Evolutionary conservation across 2,888 invertebrate species (phyloP), one percentile per base, ranked within the genome.

Genomic region (Antheraea assamensis): DNA sequence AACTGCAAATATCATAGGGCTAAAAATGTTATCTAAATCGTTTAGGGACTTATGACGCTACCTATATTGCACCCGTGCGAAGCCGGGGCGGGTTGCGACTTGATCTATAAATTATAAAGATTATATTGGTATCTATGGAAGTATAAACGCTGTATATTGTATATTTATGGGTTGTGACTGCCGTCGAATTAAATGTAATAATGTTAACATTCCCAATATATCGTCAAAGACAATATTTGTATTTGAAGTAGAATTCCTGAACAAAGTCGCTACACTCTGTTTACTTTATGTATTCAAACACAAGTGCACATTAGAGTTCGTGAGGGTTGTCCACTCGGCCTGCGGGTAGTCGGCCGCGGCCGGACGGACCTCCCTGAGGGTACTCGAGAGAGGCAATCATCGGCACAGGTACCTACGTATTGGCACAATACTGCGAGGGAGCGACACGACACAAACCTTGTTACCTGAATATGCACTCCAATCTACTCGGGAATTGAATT

Each of bases 381-480:
- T 30, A 7, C 27, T 30, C 30, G 61, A 64, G 30, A 30, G 61
- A 64, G 61, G 61, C 61, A 64, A 64, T 64, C 61, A 30, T 13
- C 17, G 27, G 27, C 61, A 5, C 61, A 64, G 61, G 61, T 64
- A 64, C 42, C 42, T 1, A 42, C 61, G 61, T 64, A 64, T 64
- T 64, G 61, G 4, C 61, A 64, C 61, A 64, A 64, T 64, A 64
- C 30, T 64, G 17, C 71, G 74, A 71, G 75, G 79, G 79, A 81
- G 30, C 61, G 61, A 27, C 30, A 17, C 5, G 77, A 78, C 75
- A 78, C 84, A 87, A 91, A 92, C 87, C 89, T 92, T 85, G 90
- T 92, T 92, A 93, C 85, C 83, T 86, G 92, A 91, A 90, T 88
- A 90, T 92, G 93, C 93, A 92, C 93, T 93, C 87, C 92, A 93